Evolutionary conservation across 2,888 invertebrate species (phyloP).

Genomic region (Sialis fuliginosa): DNA sequence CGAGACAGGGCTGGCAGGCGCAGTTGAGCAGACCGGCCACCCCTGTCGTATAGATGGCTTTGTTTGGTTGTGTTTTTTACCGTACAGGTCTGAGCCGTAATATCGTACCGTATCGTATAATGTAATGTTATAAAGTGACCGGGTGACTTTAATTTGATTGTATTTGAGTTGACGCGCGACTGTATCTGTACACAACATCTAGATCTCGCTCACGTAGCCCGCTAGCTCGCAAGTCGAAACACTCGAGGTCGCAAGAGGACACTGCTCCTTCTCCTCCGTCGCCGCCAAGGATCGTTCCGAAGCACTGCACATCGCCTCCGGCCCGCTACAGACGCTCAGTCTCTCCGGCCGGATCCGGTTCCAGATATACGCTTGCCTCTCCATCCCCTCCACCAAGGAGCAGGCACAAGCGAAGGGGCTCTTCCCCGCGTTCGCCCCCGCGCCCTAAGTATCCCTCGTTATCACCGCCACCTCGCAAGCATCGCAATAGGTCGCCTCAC

Average conservation of each 20-base stretch:
- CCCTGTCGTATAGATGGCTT: too few species aligned
- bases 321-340: background rate
- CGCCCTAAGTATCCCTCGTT: background rate
- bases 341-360: background rate
- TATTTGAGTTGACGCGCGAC: too few species aligned
- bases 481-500: background rate
- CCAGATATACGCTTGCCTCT: background rate
- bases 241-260: background rate
- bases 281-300: constrained; percentile 1
- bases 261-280: constrained; percentile 2
- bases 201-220: constrained; percentile 1
- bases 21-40: too few species aligned
- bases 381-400: background rate
- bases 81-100: too few species aligned
- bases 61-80: too few species aligned
- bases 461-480: background rate
- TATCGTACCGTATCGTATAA: too few species aligned
- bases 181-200: background rate
- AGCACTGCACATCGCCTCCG: background rate
- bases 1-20: too few species aligned
- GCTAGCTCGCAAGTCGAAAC: constrained; percentile 1
- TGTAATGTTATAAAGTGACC: too few species aligned
- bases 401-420: background rate
- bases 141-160: too few species aligned
- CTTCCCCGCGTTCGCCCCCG: background rate